Evolutionary conservation across 1,140 invertebrate genomes (phyloP), one percentile per base, ranked within the genome.

Genomic region (Schlechtendalia chinensis): DNA sequence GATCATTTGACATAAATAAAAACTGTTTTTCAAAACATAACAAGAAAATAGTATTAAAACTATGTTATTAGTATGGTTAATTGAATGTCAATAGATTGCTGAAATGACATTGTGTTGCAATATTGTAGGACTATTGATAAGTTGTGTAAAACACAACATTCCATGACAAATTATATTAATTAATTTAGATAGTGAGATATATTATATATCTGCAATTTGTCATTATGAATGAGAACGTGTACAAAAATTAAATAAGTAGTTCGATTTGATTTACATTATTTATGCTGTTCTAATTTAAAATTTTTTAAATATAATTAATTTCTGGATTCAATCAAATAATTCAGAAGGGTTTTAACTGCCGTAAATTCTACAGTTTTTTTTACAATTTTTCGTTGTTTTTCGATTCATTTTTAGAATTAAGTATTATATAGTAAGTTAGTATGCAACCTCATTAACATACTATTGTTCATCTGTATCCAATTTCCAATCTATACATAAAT

Each of bases 21-120:
- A 65, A 45, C 47, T 19, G 2, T 54, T 74, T 74, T 56, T 17
- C 29, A n/a, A 54, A n/a, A n/a, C n/a, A 74, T n/a, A 22, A 19
- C 0, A 53, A 16, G 24, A 56, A 19, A 56, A 72, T 54, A 14
- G 19, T 29, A 72, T 54, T 74, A 54, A 12, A 54, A 54, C 2
- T 29, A 72, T 54, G 1, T 29, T 32, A 29, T 74, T 1, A 8
- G 53, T 53, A 0, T 53, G 47, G 29, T 74, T 54, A 56, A 56
- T 29, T 56, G 47, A 72, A 72, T 53, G 27, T 72, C 14, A 54
- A 16, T 56, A 53, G 3, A 56, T 54, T n/a, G 24, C 22, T 72
- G 69, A 72, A 71, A 72, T 72, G 19, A 6, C 16, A 27, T 72
- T 14, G 47, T 72, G 47, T 16, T 72, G 45, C 53, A 71, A 50